These are phyloP conservation scores for Magallana nippona DNA, from an alignment of 2,888 invertebrate genomes.

Conservation along the genomic window DNA sequence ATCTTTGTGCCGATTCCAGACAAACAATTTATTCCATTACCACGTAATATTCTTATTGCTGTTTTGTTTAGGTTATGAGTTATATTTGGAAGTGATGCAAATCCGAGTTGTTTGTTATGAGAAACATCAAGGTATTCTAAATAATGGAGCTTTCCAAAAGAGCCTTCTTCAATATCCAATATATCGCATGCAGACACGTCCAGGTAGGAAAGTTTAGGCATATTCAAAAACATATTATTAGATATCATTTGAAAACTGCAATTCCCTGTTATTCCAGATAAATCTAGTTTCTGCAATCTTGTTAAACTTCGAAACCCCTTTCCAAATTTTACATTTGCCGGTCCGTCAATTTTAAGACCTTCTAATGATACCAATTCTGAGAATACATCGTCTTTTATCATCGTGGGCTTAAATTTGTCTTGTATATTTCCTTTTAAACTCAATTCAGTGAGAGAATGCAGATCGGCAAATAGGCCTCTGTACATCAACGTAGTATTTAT, in stretches of 20 bases:
- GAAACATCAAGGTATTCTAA: slow-evolving; percentile 36
- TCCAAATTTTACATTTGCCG: slow-evolving; percentile 18
- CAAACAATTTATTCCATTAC: slow-evolving; percentile 15
- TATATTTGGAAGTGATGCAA: slow-evolving; percentile 26
- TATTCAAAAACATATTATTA: slow-evolving; percentile 5
- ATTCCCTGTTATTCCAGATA: slow-evolving; percentile 35
- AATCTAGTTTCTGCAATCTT: neutral
- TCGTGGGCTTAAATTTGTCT: neutral
- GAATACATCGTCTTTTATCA: neutral
- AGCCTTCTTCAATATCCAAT: slow-evolving; percentile 25
- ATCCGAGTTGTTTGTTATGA: slow-evolving; percentile 21
- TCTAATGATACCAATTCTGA: neutral
- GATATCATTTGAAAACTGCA: neutral
- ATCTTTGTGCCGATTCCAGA: slow-evolving; percentile 39
- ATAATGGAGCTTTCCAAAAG: neutral
- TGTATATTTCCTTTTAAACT: slow-evolving; percentile 34
- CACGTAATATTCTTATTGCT: neutral
- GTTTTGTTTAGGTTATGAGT: slow-evolving; percentile 34
- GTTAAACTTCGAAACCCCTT: neutral
- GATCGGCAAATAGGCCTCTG: neutral
- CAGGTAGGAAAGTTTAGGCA: neutral
- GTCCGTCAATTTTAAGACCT: slow-evolving; percentile 34
- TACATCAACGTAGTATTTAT: neutral
- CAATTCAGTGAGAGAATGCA: neutral
- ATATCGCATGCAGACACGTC: slow-evolving; percentile 35